Base-by-base conservation (phyloP, 92 coral and sea anemone species). In the Pocillopora grandis region DNA sequence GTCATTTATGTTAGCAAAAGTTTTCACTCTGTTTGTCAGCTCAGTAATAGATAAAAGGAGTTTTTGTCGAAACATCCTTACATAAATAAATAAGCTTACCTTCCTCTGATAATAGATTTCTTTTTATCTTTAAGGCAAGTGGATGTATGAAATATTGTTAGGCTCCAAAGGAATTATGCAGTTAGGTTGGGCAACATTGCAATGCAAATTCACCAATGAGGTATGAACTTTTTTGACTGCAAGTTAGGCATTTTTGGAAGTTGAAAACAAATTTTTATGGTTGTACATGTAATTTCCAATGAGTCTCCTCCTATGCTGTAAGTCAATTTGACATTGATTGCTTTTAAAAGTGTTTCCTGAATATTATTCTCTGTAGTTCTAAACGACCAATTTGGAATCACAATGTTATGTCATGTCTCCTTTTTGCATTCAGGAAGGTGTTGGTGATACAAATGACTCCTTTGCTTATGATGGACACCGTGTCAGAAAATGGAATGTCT, bases 131-230 rank as follows among this genome's bases (percentile, higher is more conserved):
- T 4, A 75, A 95, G 99, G 99, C 10, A 96, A 94, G 81, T 96
- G 98, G 95, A 96, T 94, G 97, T 96, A 92, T 83, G 99, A 96
- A 75, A 92, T 96, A 76, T 84, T 94, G 67, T 88, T 96, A 59
- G 99, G 99, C n/a, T 92, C 98, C 76, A 94, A 93, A 79, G 99
- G 99, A 58, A 96, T 96, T 68, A 96, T 96, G 99, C 99, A 96
- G 81, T 85, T 96, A 9, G 99, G 99, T 5, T 96, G 99, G 99
- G 98, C 99, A n/a, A 96, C 99, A 10, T 85, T 96, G 58, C 89
- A 79, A 66, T 94, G 99, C 82, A 84, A 86, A 49, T 96, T 96
- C 67, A 94, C 99, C 12, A 96, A 94, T 80, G 99, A 96, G 97
- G 99, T 94, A 78, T 14, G 82, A 16, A 2, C 19, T n/a, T 42